Evolutionary conservation across 2,113 vertebrate species (phyloP).

Genomic region (Pagrus major): DNA sequence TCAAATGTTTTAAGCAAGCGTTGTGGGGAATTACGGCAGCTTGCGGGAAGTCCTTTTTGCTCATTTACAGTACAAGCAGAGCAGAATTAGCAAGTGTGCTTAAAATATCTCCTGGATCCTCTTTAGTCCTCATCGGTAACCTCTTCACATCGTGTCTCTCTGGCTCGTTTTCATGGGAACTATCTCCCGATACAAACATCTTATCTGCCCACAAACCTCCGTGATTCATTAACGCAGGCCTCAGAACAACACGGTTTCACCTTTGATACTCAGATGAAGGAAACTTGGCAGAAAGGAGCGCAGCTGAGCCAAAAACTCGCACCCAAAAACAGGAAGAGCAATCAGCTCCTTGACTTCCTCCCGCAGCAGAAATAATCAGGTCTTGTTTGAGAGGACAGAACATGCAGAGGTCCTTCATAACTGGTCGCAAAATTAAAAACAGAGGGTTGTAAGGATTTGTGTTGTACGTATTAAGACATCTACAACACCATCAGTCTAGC

Average conservation of each 20-base stretch:
- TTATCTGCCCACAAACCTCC: background rate
- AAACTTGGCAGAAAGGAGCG: slow-evolving; percentile 60
- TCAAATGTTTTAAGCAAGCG: slow-evolving; percentile 4
- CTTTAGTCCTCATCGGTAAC: background rate
- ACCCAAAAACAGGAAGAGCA: slow-evolving; percentile 78
- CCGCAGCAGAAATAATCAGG: slow-evolving; percentile 6
- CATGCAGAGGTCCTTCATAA: background rate
- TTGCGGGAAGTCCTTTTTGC: slow-evolving; percentile 4
- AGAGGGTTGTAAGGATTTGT: background rate
- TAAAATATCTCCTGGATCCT: slow-evolving; percentile 11
- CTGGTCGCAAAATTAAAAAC: background rate
- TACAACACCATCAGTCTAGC: background rate
- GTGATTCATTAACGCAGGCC: slow-evolving; percentile 45
- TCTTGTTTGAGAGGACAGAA: slow-evolving; percentile 11
- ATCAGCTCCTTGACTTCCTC: slow-evolving; percentile 73
- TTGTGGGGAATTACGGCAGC: slow-evolving; percentile 20
- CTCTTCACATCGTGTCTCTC: background rate
- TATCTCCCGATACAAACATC: background rate
- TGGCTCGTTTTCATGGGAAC: slow-evolving; percentile 36
- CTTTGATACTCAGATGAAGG: slow-evolving; percentile 68
- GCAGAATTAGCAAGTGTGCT: background rate
- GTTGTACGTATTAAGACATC: background rate
- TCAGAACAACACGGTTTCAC: slow-evolving; percentile 36
- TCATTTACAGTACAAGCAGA: slow-evolving; percentile 2
- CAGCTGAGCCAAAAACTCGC: slow-evolving; percentile 46